phyloP scores from a whole-genome alignment of 2,113 vertebrate species.

The Otolemur garnettii region DNA sequence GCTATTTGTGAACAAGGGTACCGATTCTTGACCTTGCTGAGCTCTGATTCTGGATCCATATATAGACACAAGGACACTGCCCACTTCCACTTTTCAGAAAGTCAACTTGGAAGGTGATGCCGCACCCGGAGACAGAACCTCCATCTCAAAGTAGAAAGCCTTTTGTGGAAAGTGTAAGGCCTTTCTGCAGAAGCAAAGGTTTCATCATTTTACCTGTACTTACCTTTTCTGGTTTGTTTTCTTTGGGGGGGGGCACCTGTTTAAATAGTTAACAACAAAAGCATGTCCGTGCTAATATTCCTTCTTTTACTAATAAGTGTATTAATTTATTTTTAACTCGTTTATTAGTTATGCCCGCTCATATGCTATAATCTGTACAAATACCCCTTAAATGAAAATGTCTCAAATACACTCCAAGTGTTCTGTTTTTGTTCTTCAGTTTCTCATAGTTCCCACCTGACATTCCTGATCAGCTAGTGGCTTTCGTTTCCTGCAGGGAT shows the following conservation, averaged over 20 bases:
- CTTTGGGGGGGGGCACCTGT: no score
- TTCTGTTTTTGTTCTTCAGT: neutral
- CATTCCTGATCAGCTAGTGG: neutral
- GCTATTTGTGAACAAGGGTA: neutral
- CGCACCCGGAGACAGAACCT: neutral
- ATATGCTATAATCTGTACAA: neutral
- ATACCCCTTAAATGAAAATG: neutral
- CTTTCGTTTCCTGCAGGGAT: neutral
- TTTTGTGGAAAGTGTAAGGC: neutral
- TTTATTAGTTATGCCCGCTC: neutral
- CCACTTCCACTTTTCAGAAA: neutral
- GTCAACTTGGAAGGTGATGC: rapidly evolving
- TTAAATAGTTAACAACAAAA: neutral
- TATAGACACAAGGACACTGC: neutral
- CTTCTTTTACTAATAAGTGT: neutral
- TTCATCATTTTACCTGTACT: neutral
- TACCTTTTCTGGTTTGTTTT: neutral
- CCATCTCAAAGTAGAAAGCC: neutral
- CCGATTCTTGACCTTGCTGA: neutral
- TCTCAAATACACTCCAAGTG: neutral
- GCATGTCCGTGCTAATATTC: no score
- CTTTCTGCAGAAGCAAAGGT: neutral
- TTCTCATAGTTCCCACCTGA: neutral
- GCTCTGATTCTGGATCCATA: neutral
- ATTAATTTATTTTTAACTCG: neutral